phyloP scores from a whole-genome alignment of 2,113 vertebrate genomes.

The Struthidea cinerea region DNA sequence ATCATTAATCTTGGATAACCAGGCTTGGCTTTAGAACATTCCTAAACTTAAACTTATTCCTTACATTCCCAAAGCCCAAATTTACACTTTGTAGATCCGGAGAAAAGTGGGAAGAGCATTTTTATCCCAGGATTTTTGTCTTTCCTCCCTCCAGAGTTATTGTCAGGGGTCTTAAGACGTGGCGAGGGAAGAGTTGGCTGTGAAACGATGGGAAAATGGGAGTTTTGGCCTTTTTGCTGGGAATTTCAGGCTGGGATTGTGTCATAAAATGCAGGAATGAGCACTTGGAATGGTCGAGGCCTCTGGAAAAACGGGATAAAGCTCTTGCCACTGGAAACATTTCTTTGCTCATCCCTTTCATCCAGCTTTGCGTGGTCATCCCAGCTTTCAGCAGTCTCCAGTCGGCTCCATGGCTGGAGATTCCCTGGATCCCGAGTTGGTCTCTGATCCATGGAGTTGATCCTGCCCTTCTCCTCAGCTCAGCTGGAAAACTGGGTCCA shows the following conservation, averaged over 20 bases:
- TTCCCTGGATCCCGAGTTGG: background rate
- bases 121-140: background rate
- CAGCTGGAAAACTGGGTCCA: background rate
- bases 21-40: background rate
- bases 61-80: background rate
- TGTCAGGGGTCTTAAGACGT: background rate
- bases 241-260: background rate
- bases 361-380: background rate
- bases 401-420: background rate
- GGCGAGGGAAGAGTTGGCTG: background rate
- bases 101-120: background rate
- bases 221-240: background rate
- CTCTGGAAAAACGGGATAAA: background rate
- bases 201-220: background rate
- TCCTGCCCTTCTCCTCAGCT: background rate
- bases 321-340: background rate
- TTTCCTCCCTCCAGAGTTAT: background rate
- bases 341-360: constrained; percentile 17
- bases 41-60: background rate
- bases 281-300: background rate
- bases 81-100: background rate
- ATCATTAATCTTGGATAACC: background rate
- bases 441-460: background rate
- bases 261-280: rapidly evolving
- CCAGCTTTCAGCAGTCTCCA: background rate